Conservation (phyloP, 2,888 invertebrate genomes). For the Lissonota sp. region DNA sequence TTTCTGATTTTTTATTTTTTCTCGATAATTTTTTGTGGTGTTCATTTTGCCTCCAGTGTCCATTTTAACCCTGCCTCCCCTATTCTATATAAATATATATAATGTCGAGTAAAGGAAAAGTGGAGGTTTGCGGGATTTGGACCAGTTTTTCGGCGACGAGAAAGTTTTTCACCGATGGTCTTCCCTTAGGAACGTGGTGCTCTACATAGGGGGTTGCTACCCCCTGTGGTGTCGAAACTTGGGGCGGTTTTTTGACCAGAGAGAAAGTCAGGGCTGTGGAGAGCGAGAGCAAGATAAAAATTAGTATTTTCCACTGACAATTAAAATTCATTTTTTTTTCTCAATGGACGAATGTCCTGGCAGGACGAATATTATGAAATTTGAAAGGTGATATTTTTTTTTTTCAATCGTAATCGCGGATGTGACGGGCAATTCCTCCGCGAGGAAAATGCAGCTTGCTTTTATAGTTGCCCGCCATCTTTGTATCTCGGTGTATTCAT, state of each 20-base stretch:
- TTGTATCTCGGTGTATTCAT: conserved; percentile 39
- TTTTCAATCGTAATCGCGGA: conserved; percentile 50
- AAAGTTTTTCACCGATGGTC: conserved; percentile 34
- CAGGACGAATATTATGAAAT: conserved; percentile 17
- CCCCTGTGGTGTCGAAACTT: conserved; percentile 34
- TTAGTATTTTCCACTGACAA: no score
- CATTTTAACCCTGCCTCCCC: no score
- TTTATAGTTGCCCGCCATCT: conserved; percentile 21
- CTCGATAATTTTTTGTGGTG: no score
- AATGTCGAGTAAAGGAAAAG: not conserved
- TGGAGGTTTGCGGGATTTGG: not conserved
- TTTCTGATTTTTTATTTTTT: no score
- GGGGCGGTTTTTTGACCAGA: not conserved
- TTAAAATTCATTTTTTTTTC: not conserved
- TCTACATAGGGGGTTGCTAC: no score
- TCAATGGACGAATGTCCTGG: conserved; percentile 8
- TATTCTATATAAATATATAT: no score
- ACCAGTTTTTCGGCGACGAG: conserved; percentile 34
- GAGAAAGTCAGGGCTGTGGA: not conserved
- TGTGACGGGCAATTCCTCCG: conserved; percentile 59
- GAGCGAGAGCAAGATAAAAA: not conserved
- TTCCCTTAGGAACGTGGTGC: conserved; percentile 25
- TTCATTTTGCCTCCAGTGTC: no score
- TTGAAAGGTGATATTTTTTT: conserved; percentile 17
- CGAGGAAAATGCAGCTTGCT: conserved; percentile 24